A percentile compares a stretch with the other conserved stretches of the same genome.
phyloP scores from a whole-genome alignment of 2,888 invertebrate genomes.

The Petrolisthes cinctipes region DNA sequence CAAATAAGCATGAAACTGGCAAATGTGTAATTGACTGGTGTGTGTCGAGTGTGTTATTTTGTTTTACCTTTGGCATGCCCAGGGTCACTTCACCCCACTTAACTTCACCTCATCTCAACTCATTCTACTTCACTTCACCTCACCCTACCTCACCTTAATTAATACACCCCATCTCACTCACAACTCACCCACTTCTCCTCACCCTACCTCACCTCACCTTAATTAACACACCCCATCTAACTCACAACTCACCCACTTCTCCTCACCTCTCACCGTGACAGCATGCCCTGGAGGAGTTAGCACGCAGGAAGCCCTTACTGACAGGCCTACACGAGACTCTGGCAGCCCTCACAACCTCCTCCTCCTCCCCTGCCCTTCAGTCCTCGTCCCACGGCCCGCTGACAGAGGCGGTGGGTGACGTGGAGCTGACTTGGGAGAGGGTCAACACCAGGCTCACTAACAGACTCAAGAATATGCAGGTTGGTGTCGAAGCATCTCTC shows the following conservation, averaged over 20 bases:
- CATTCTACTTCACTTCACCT: too few relatives aligned
- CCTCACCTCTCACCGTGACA: slow-evolving; percentile 31
- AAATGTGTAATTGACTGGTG: too few relatives aligned
- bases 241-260: not conserved
- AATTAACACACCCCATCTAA: not conserved
- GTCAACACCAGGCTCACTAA: slow-evolving; percentile 53
- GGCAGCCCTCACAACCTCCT: slow-evolving; percentile 22
- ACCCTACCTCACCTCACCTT: not conserved
- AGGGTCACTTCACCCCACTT: too few relatives aligned
- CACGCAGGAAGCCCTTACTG: slow-evolving; percentile 55
- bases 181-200: not conserved
- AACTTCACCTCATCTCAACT: too few relatives aligned
- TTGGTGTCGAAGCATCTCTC: slow-evolving; percentile 6
- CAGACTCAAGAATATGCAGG: slow-evolving; percentile 48
- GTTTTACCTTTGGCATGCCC: too few relatives aligned
- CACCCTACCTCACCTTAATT: not conserved
- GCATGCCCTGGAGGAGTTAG: slow-evolving; percentile 59
- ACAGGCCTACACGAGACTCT: slow-evolving; percentile 41
- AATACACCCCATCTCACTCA: not conserved
- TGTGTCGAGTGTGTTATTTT: too few relatives aligned
- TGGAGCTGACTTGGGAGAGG: slow-evolving; percentile 52
- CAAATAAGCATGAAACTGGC: too few relatives aligned
- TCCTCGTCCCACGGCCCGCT: slow-evolving; percentile 28
- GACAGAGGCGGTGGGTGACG: slow-evolving; percentile 41
- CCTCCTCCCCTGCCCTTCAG: slow-evolving; percentile 9